These are phyloP conservation scores for Rhinolophus sinicus DNA, from an alignment of 2,113 vertebrate species.

Conservation along the genomic window DNA sequence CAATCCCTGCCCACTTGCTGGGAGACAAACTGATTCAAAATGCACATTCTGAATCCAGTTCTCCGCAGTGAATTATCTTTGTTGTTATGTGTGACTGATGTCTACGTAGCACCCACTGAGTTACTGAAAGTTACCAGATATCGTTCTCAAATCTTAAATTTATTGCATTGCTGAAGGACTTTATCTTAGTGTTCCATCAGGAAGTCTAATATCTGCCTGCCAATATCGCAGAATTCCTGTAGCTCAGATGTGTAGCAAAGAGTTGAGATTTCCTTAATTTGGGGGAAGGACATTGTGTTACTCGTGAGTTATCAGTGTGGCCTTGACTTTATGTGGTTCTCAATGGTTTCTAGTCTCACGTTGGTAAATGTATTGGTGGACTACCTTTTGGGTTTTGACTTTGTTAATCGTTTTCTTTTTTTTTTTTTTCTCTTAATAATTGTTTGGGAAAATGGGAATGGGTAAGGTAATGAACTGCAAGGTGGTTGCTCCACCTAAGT, in stretches of 20 bases:
- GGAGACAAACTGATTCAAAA: background rate
- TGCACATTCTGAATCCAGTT: background rate
- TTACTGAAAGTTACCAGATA: background rate
- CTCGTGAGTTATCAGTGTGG: background rate
- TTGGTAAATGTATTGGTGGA: background rate
- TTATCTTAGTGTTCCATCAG: background rate
- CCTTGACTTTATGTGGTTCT: background rate
- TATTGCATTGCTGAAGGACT: background rate
- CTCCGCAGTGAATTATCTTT: background rate
- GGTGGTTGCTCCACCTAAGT: background rate
- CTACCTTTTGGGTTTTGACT: background rate
- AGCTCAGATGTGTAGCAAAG: background rate
- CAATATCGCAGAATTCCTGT: background rate
- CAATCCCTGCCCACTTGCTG: background rate
- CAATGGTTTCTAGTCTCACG: background rate
- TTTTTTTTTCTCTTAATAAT: background rate
- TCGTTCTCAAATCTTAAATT: background rate
- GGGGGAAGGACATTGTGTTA: background rate
- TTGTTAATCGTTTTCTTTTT: background rate
- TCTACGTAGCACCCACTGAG: background rate
- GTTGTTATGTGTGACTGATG: background rate
- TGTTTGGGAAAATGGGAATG: slow-evolving; percentile 9
- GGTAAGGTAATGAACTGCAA: background rate
- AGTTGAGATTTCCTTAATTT: background rate
- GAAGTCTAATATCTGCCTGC: background rate